Evolutionary conservation across 2,797 vertebrate species (phyloP), one percentile per base, ranked within the genome.

Genomic region (Acanthornis magna): DNA sequence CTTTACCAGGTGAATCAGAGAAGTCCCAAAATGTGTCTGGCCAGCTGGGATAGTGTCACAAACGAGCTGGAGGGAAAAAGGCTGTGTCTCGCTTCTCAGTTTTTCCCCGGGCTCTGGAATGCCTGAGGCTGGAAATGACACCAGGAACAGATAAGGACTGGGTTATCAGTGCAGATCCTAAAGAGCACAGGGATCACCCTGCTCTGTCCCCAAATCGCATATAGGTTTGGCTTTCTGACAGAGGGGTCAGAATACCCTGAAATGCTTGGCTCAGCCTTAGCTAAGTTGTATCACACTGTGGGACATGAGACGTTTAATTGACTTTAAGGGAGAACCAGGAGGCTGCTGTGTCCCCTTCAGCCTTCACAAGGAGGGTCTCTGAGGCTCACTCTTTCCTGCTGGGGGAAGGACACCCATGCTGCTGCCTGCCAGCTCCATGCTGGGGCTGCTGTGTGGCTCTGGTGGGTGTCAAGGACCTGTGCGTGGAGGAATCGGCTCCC

Each of bases 301-400:
- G 3, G 18, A 51, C 0, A 0, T 18, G 53, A 3, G 4, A 54
- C 32, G 9, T 3, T 40, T 13, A 13, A 40, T 5, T 53, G 36
- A 11, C n/a, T 47, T n/a, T 5, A 16, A 58, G 47, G 54, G 57
- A 83, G 17, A 74, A 1, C 13, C 13, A 20, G 43, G n/a, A 74
- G 26, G 30, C 17, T 55, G 25, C 5, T 80, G 16, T 36, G 34
- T 43, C 27, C 53, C 19, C 20, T 51, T n/a, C 47, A 47, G 29
- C 38, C 29, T 65, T 61, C 45, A 51, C 43, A 30, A 80, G 22
- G 21, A 76, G 27, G 11, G n/a, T 70, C 7, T 3, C 55, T 82
- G 30, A 30, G 38, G 21, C 26, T 66, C 16, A 4, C 6, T 60
- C 45, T 58, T 43, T 80, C 17, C 57, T 74, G 23, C n/a, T 9